These are phyloP conservation scores for Trichosurus vulpecula DNA, from an alignment of 2,797 vertebrate species.

Conservation along the genomic window DNA sequence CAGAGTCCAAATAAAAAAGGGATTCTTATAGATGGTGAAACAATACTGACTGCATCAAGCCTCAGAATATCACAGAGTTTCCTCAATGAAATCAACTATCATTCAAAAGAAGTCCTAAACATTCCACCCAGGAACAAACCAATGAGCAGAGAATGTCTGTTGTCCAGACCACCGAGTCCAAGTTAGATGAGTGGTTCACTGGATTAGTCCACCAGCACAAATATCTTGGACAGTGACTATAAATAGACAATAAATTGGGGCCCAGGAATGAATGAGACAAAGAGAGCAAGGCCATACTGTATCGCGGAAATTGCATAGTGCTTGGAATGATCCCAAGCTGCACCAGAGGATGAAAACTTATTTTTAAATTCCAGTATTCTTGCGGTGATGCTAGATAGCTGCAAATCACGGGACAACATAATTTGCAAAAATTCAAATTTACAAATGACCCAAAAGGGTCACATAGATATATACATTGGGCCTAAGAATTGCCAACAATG, in stretches of 20 bases:
- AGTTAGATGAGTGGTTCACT: not conserved
- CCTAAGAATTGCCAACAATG: too few relatives aligned
- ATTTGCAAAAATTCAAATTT: not conserved
- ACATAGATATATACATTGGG: too few relatives aligned
- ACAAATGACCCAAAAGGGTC: not conserved
- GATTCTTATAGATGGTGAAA: not conserved
- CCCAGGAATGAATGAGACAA: not conserved
- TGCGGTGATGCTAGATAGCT: not conserved
- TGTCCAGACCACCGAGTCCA: not conserved
- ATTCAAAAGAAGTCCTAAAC: not conserved
- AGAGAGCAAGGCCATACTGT: not conserved
- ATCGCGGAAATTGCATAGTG: too few relatives aligned
- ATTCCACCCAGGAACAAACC: not conserved
- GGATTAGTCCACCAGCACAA: not conserved
- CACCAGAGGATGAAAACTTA: too few relatives aligned
- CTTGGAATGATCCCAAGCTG: too few relatives aligned
- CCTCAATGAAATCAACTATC: not conserved
- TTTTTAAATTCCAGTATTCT: too few relatives aligned
- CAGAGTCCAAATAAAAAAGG: not conserved
- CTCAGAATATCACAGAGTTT: not conserved
- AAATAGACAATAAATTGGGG: not conserved
- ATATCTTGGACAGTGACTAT: not conserved
- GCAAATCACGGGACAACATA: not conserved
- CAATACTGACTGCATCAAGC: not conserved
- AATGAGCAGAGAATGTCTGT: not conserved